Percentiles rank a stretch among this genome's conserved stretches.
Conservation (phyloP, 2,797 vertebrate species). For the Gallinago stenura region DNA sequence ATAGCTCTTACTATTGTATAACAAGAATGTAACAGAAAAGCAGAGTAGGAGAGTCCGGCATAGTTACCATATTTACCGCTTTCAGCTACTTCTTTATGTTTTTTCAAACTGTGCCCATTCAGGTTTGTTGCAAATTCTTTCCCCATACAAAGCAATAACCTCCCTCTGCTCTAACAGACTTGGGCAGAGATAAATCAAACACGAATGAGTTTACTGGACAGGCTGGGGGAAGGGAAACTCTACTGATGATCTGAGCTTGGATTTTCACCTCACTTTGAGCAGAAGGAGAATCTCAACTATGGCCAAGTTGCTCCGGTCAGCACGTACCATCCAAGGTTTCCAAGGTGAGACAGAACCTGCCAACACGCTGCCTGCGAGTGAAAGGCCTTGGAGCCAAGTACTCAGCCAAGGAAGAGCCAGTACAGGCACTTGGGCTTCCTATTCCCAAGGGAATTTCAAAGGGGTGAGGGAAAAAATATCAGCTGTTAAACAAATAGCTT, state of each 20-base stretch:
- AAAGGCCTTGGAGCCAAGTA: background rate
- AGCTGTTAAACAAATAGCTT: background rate
- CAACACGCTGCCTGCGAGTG: rapidly evolving
- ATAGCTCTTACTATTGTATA: slow-evolving; percentile 61
- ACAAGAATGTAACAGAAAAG: slow-evolving; percentile 59
- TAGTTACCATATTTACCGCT: slow-evolving; percentile 51
- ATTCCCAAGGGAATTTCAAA: background rate
- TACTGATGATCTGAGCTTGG: background rate
- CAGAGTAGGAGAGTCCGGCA: background rate
- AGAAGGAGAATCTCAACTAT: background rate
- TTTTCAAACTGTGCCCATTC: background rate
- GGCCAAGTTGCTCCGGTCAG: rapidly evolving
- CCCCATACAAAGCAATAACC: background rate
- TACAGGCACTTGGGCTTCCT: background rate
- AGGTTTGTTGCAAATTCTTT: slow-evolving; percentile 15
- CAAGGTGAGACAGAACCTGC: background rate
- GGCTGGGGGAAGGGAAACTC: background rate
- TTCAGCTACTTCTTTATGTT: background rate
- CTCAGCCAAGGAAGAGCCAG: background rate
- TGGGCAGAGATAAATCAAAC: background rate
- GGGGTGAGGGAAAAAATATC: background rate
- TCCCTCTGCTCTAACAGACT: background rate
- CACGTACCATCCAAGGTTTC: background rate
- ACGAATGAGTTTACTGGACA: background rate
- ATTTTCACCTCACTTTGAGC: background rate